phyloP scores from a whole-genome alignment of 2,797 vertebrate species.

The Brotula barbata region DNA sequence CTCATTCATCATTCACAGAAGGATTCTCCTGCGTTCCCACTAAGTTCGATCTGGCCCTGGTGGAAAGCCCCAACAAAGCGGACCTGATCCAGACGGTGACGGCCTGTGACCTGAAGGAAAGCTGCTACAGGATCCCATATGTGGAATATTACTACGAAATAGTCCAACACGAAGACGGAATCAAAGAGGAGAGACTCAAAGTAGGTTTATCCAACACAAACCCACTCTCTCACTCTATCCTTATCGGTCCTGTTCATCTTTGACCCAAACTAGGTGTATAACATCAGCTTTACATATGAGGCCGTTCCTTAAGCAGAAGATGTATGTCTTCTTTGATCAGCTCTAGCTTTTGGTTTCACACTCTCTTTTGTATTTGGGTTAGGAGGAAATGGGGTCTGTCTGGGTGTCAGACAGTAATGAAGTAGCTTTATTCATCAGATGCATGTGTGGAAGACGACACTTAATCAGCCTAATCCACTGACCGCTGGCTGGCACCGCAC shows the following conservation, averaged over 20 bases:
- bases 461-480: conserved; percentile 60
- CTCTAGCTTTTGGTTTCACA: conserved; percentile 38
- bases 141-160: conserved; percentile 79
- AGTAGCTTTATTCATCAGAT: conserved; percentile 69
- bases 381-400: conserved; percentile 62
- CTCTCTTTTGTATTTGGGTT: conserved; percentile 31
- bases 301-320: background rate
- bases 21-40: conserved; percentile 81
- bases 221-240: background rate
- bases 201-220: conserved; percentile 49
- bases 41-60: conserved; percentile 75
- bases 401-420: conserved; percentile 70
- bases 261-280: background rate
- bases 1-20: conserved; percentile 51
- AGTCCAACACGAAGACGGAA: conserved; percentile 61
- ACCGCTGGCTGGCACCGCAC: conserved; percentile 43
- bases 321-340: conserved; percentile 10
- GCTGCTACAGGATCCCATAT: conserved; percentile 75
- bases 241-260: background rate
- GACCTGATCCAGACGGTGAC: conserved; percentile 74
- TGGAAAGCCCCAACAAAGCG: conserved; percentile 76
- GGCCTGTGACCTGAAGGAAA: conserved; percentile 77
- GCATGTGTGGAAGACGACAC: conserved; percentile 48
- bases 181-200: conserved; percentile 76
- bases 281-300: conserved; percentile 1